Base-by-base conservation (phyloP, 2,888 invertebrate species). In the Sesia bembeciformis region DNA sequence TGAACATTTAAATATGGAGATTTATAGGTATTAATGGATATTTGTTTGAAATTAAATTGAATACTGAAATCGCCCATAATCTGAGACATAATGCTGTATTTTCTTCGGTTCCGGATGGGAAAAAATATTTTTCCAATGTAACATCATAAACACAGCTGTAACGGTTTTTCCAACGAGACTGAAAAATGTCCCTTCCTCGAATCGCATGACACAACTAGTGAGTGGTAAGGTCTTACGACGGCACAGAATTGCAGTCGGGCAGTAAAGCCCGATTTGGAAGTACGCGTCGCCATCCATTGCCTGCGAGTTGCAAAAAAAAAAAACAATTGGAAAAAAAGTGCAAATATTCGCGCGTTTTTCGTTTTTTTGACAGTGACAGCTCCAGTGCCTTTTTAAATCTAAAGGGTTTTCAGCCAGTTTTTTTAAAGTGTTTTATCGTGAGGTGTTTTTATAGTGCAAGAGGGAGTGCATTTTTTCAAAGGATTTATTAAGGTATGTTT, bases 191-290 rank as follows among this genome's bases (percentile, higher is more conserved):
- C 46, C 46, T 7, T 46, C 46, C 23, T 46, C n/a, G 4, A 6
- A 8, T 8, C n/a, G 46, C n/a, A 46, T 46, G 8, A 23, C 46
- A 46, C 46, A 46, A 46, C 23, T 56, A 59, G 60, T 61, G 61
- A 62, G 52, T 57, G 46, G 8, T 8, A 5, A 4, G 8, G 5
- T 7, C 4, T 46, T 46, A 23, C 46, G 46, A n/a, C 46, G 46
- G n/a, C 43, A n/a, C 4, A n/a, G 46, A 46, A 46, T 46, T 58
- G 63, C 71, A 73, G 73, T 74, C 71, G 73, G 72, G 69, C 68
- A 42, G 4, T 40, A 56, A 58, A 60, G 73, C 70, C 72, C 73
- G 73, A 60, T 60, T 66, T 58, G 68, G 56, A 57, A 55, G 54
- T 56, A 72, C 68, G 70, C 63, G 59, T 60, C 53, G 40, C 53